Evolutionary conservation across 2,888 invertebrate genomes (phyloP).

Genomic region (Eilema depressum): DNA sequence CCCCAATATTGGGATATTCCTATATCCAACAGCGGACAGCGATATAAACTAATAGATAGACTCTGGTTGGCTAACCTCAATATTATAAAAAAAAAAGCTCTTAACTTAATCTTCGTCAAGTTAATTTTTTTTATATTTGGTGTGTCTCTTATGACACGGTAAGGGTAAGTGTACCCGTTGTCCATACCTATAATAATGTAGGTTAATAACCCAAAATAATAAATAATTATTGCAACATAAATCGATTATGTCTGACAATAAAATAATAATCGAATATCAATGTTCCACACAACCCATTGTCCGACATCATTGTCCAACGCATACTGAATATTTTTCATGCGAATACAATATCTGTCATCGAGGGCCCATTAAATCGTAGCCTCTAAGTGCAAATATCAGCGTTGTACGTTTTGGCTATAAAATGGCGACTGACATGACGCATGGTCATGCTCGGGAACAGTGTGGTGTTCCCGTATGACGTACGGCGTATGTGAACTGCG

Average conservation of each 20-base stretch:
- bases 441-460: constrained; percentile 49
- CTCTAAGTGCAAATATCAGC: constrained; percentile 51
- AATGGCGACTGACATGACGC: constrained; percentile 54
- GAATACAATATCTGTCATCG: constrained; percentile 44
- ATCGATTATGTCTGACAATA: not conserved
- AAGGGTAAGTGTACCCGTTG: no score
- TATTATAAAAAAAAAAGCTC: no score
- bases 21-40: no score
- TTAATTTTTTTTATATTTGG: no score
- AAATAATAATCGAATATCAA: constrained; percentile 1
- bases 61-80: no score
- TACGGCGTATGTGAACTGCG: constrained; percentile 48
- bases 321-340: constrained; percentile 40
- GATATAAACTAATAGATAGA: no score
- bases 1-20: no score
- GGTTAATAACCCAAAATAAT: not conserved
- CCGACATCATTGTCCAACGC: constrained; percentile 36
- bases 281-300: constrained; percentile 27
- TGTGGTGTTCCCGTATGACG: constrained; percentile 41
- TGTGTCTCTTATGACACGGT: no score
- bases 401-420: constrained; percentile 51
- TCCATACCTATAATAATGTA: no score
- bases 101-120: no score
- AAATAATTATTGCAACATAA: constrained; percentile 6
- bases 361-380: constrained; percentile 43